These are phyloP conservation scores for fruit fly (Drosophila melanogaster) DNA, from an alignment of 1,140 invertebrate species.

Conservation along the genomic window Release_6_plus_ISO1_MT NT_033779.5:11961001-11961500, in stretches of 20 bases:
- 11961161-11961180: conserved; percentile 69
- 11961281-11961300: neutral
- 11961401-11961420: conserved; percentile 41
- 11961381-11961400: conserved; percentile 72
- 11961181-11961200: conserved; percentile 6
- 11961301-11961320: neutral
- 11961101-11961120: conserved; percentile 33
- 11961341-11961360: conserved; percentile 17
- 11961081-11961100: conserved; percentile 41
- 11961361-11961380: conserved; percentile 4
- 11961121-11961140: conserved; percentile 12
- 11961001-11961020: conserved; percentile 68
- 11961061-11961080: conserved; percentile 79
- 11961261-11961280: neutral
- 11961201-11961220: neutral
- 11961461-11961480: conserved; percentile 81
- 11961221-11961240: neutral
- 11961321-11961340: conserved; percentile 21
- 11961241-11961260: neutral
- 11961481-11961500: conserved; percentile 77
- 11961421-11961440: conserved; percentile 15
- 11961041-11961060: conserved; percentile 58
- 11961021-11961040: conserved; percentile 17
- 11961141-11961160: conserved; percentile 10
- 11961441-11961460: conserved; percentile 36